Evolutionary conservation across 2,797 vertebrate species (phyloP), one percentile per base, ranked within the genome.

Genomic region (Rhyacichthys aspro): DNA sequence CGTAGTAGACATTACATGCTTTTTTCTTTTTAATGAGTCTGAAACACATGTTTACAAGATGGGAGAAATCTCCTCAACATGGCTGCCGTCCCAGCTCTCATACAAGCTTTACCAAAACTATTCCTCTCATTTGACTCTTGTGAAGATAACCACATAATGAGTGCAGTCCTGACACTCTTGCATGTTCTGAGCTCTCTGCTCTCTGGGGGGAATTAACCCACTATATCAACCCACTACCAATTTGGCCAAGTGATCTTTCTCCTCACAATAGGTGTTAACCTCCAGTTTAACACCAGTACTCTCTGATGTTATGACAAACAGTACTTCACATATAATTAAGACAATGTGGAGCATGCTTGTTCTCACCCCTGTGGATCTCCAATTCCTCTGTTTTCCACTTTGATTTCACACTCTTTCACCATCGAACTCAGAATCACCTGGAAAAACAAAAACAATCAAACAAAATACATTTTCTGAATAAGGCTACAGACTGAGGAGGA

Each of bases 361-460:
- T 58, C 92, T 96, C 91, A 99, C 97, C 97, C 96, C 89, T 96
- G 96, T 1, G 96, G 94, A 59, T 99, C 97, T 79, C 95, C 94
- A 79, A 96, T 96, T 12, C 92, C 94, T 90, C 95, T 94, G 91
- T 95, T 98, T 89, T 99, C 98, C 88, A 98, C 93, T 93, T 99
- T 99, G 84, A 95, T 96, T 92, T 99, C 97, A 82, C 97, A 98
- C 88, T 99, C 98, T 84, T 98, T 98, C 90, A 99, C 96, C 97
- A 99, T 99, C 46, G 97, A 98, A 81, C 93, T 96, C 81, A 99
- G 94, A 91, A 99, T 99, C 88, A 97, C 96, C 98, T 99, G 89
- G 3, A 28, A 36, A 41, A 17, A 23, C 15, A 49, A 16, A 6
- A 55, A 23, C 6, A 55, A 1, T 11, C 6, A 11, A 23, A 28